Evolutionary conservation across 2,797 vertebrate species (phyloP).

Genomic region (Hapalemur alaotrensis): DNA sequence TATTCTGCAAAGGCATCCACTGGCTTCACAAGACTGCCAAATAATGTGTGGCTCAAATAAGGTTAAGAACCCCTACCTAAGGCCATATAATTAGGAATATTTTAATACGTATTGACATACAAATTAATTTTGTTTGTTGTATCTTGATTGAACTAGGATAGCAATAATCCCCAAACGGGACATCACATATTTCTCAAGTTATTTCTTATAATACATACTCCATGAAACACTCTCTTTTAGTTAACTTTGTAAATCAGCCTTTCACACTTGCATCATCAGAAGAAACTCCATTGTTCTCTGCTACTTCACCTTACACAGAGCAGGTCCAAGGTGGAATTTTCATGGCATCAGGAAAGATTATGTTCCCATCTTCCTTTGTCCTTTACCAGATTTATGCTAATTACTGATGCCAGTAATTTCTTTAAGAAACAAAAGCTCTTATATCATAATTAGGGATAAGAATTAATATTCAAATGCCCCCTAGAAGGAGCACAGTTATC

Average conservation of each 20-base stretch:
- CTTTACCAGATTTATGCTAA: background rate
- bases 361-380: background rate
- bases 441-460: background rate
- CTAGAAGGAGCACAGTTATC: background rate
- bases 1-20: background rate
- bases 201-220: background rate
- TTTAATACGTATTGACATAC: background rate
- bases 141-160: constrained; percentile 5
- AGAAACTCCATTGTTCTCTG: background rate
- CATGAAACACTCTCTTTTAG: background rate
- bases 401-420: background rate
- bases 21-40: background rate
- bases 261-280: background rate
- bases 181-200: background rate
- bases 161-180: background rate
- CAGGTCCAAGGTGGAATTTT: background rate
- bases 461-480: background rate
- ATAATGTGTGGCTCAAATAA: background rate
- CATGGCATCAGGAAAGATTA: background rate
- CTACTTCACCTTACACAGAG: background rate
- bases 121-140: background rate
- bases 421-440: background rate
- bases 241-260: background rate
- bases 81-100: background rate
- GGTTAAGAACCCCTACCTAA: background rate